These are phyloP conservation scores for Platycnemis pennipes DNA, from an alignment of 2,888 invertebrate genomes.

Conservation along the genomic window DNA sequence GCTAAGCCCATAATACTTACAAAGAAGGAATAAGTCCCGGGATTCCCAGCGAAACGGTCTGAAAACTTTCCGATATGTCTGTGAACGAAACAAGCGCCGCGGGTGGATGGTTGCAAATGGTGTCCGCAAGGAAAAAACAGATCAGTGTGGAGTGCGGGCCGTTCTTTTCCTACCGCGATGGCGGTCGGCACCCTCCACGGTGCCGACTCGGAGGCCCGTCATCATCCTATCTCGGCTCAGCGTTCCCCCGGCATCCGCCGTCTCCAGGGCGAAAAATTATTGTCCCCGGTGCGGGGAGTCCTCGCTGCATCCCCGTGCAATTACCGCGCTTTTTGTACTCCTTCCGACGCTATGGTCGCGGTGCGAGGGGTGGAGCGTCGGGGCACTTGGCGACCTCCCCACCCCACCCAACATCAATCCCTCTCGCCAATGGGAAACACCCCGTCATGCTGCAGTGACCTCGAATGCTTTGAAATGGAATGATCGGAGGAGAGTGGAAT, in stretches of 20 bases:
- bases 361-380: not conserved
- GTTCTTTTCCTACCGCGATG: not conserved
- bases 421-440: not conserved
- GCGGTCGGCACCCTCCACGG: not conserved
- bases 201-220: not conserved
- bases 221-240: not conserved
- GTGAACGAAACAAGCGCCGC: not conserved
- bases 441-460: conserved; percentile 16
- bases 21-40: no score
- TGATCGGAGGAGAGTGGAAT: not conserved
- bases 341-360: not conserved
- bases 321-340: not conserved
- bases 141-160: not conserved
- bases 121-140: not conserved
- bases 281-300: not conserved
- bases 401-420: not conserved
- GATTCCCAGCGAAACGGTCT: no score
- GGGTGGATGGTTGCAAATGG: not conserved
- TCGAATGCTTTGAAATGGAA: not conserved
- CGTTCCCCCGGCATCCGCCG: not conserved
- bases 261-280: not conserved
- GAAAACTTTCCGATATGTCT: no score
- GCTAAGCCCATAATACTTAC: no score
- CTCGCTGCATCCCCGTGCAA: not conserved
- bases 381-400: not conserved